A percentile compares a stretch with the other conserved stretches of the same genome.
These are phyloP conservation scores for Chelonoidis abingdonii DNA, from an alignment of 2,113 vertebrate genomes.

Conservation along the genomic window DNA sequence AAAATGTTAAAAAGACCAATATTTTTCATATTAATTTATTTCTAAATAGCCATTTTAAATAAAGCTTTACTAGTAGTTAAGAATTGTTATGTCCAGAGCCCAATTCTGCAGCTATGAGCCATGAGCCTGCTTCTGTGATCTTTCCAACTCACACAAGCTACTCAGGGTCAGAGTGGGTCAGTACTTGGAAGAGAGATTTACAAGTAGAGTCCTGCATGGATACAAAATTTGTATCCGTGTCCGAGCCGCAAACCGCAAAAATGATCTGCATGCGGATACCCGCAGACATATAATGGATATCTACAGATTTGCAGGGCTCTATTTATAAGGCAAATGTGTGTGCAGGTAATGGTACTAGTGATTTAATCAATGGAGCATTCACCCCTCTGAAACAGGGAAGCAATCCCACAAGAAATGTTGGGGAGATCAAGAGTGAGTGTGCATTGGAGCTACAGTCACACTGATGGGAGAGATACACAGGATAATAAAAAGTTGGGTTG, in stretches of 20 bases:
- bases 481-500: neutral
- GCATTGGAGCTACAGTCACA: neutral
- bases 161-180: slow-evolving; percentile 37
- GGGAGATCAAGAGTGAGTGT: slow-evolving; percentile 8
- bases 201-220: neutral
- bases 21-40: slow-evolving; percentile 24
- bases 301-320: too few relatives aligned
- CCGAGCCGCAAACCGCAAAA: too few relatives aligned
- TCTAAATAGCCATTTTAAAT: slow-evolving; percentile 19
- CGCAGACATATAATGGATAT: too few relatives aligned
- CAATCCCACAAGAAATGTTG: slow-evolving; percentile 13
- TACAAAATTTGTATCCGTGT: too few relatives aligned
- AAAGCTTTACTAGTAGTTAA: slow-evolving; percentile 39
- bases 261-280: too few relatives aligned
- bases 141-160: slow-evolving; percentile 21
- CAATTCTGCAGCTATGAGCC: neutral
- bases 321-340: slow-evolving; percentile 35
- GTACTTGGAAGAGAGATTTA: slow-evolving; percentile 35
- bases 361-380: slow-evolving; percentile 7
- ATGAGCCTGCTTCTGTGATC: neutral
- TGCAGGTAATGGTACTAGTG: slow-evolving; percentile 29
- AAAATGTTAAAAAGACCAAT: slow-evolving; percentile 39
- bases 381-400: neutral
- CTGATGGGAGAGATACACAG: rapidly evolving
- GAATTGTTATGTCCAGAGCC: neutral